phyloP scores from a whole-genome alignment of 2,888 invertebrate genomes.

The Drosophila bunnanda region DNA sequence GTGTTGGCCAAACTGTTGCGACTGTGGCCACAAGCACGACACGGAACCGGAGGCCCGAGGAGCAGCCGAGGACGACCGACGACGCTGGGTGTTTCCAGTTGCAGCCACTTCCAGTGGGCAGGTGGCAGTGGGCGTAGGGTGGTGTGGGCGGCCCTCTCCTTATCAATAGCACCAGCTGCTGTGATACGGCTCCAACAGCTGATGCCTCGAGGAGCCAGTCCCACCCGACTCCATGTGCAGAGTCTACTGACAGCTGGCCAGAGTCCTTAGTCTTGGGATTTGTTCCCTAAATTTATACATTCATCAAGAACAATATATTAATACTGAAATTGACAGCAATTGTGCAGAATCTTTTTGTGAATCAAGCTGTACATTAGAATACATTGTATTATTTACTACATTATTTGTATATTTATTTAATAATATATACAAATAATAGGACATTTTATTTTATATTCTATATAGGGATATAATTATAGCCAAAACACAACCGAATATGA shows the following conservation, averaged over 20 bases:
- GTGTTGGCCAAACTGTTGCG: conserved; percentile 70
- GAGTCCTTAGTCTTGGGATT: not conserved
- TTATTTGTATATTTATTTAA: no score
- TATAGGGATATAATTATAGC: not conserved
- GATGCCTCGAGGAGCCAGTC: conserved; percentile 30
- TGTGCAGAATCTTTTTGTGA: not conserved
- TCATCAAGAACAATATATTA: not conserved
- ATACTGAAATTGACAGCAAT: not conserved
- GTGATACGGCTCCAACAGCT: conserved; percentile 57
- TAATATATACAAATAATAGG: not conserved
- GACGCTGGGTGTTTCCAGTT: conserved; percentile 61
- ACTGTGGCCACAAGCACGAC: conserved; percentile 40
- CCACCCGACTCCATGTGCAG: not conserved
- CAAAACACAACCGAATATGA: not conserved
- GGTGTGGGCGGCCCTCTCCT: conserved; percentile 28
- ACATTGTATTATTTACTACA: no score
- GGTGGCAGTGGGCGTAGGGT: conserved; percentile 15
- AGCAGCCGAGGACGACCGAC: conserved; percentile 22
- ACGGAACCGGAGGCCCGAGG: conserved; percentile 32
- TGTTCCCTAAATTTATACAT: not conserved
- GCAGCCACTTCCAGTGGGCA: conserved; percentile 62
- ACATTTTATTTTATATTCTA: not conserved
- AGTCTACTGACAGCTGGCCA: not conserved
- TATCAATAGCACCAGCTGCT: conserved; percentile 64
- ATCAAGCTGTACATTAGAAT: no score